A percentile compares a stretch with the other conserved stretches of the same genome.
phyloP scores from a whole-genome alignment of 2,113 vertebrate genomes.

The Pseudopodoces humilis region DNA sequence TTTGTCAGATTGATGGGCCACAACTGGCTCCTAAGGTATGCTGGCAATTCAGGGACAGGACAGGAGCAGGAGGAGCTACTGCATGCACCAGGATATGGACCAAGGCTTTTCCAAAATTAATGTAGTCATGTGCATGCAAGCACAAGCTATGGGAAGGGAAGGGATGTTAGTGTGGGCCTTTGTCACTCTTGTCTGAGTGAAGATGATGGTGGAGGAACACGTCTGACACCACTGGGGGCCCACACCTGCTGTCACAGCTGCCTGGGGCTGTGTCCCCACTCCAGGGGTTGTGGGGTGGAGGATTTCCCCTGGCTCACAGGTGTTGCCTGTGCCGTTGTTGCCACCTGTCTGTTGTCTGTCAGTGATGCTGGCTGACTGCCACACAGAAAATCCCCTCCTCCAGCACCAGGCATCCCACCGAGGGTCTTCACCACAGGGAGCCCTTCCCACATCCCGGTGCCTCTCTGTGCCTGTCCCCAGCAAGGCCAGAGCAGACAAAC shows the following conservation, averaged over 20 bases:
- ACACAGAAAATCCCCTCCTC: background rate
- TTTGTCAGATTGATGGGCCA: background rate
- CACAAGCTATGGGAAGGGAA: background rate
- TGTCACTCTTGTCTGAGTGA: background rate
- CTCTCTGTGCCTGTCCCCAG: background rate
- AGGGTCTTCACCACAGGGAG: background rate
- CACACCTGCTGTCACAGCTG: constrained; percentile 42
- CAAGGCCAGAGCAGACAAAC: accelerated
- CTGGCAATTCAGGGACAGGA: background rate
- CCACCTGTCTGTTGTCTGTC: background rate
- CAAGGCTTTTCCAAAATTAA: background rate
- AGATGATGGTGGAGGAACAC: background rate
- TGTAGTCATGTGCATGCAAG: background rate
- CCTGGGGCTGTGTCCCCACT: background rate
- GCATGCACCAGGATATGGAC: accelerated
- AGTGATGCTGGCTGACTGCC: background rate
- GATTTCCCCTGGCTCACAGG: background rate
- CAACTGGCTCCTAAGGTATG: accelerated
- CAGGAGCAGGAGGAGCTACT: background rate
- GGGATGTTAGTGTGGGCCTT: accelerated
- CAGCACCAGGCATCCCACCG: accelerated
- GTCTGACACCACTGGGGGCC: background rate
- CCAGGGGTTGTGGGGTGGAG: background rate
- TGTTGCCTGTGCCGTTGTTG: background rate
- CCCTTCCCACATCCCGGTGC: background rate